Evolutionary conservation across 2,888 invertebrate genomes (phyloP).

Genomic region (Leucophora obtusa): DNA sequence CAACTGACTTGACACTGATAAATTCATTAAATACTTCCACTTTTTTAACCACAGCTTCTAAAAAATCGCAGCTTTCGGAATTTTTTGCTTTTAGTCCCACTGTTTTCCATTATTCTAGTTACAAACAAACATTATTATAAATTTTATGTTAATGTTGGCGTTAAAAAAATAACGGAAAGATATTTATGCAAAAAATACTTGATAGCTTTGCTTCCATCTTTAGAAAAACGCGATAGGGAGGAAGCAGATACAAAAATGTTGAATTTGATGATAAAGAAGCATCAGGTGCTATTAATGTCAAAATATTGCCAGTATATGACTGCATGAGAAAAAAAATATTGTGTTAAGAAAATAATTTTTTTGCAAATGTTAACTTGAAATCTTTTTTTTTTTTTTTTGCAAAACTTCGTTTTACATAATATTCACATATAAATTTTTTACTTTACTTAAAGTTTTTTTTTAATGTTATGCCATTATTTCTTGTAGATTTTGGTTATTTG

Average conservation of each 20-base stretch:
- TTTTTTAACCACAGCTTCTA: too few species aligned
- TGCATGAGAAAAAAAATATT: conserved; percentile 4
- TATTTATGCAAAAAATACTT: background rate
- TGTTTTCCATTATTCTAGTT: background rate
- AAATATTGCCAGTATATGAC: conserved; percentile 7
- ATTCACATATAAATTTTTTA: background rate
- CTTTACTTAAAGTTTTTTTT: background rate
- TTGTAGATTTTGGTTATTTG: background rate
- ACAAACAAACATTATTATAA: conserved; percentile 1
- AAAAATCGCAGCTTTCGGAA: too few species aligned
- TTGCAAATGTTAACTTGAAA: background rate
- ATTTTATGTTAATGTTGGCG: conserved; percentile 5
- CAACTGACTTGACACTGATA: too few species aligned
- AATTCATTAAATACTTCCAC: too few species aligned
- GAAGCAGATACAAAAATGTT: background rate
- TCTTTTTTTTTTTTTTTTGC: background rate
- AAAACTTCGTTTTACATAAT: background rate
- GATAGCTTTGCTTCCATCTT: background rate
- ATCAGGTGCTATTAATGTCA: conserved; percentile 31
- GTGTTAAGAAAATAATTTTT: background rate
- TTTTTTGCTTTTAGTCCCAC: background rate
- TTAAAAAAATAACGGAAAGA: background rate
- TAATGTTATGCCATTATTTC: conserved; percentile 26
- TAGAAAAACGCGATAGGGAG: background rate
- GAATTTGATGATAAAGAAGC: background rate